phyloP scores from a whole-genome alignment of 2,888 invertebrate species.

The Rapana venosa region DNA sequence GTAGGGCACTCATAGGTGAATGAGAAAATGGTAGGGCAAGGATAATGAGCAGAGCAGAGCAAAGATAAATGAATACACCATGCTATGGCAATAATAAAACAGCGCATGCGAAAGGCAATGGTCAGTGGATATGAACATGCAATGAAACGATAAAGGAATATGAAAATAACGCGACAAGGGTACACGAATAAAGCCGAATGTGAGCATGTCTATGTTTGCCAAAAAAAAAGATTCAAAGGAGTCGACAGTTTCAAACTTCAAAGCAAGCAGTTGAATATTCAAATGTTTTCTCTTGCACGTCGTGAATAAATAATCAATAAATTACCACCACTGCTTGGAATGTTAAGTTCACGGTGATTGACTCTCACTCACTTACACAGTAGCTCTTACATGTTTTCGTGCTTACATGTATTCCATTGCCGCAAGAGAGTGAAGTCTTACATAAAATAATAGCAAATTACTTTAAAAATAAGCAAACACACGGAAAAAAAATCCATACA shows the following conservation, averaged over 20 bases:
- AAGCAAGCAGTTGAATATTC: background rate
- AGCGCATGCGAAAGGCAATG: background rate
- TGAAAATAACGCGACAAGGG: background rate
- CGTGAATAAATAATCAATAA: constrained; percentile 23
- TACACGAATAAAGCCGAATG: background rate
- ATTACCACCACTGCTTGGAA: constrained; percentile 16
- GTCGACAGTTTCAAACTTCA: background rate
- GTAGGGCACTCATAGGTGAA: background rate
- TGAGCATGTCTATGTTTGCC: too few species aligned
- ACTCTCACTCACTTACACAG: background rate
- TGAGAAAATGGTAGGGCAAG: background rate
- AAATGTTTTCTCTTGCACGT: background rate
- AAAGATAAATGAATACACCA: background rate
- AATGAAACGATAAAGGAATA: background rate
- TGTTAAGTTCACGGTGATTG: background rate
- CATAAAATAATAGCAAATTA: background rate
- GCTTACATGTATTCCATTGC: constrained; percentile 9
- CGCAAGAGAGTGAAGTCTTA: background rate
- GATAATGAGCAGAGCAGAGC: too few species aligned
- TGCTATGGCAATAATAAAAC: background rate
- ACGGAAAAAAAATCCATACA: background rate
- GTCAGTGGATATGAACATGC: background rate
- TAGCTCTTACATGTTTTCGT: background rate
- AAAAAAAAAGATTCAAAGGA: background rate
- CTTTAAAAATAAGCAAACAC: background rate